Percentiles rank a stretch among this genome's conserved stretches.
Evolutionary conservation across 2,888 invertebrate genomes (phyloP).

Genomic region (Athalia rosae): DNA sequence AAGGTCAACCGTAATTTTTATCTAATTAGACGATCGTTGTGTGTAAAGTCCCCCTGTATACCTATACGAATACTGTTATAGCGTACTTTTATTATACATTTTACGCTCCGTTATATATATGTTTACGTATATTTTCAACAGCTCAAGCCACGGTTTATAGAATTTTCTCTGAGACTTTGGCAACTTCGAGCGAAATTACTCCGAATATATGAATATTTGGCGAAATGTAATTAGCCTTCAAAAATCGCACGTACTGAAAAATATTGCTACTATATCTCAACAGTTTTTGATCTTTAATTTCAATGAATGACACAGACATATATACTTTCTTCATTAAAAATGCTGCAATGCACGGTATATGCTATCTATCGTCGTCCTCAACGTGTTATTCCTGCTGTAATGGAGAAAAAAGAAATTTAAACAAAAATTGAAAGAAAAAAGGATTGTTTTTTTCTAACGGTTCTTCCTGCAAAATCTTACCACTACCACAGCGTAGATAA

Average conservation of each 20-base stretch:
- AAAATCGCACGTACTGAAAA: no score
- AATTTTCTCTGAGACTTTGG: not conserved
- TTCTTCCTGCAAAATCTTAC: slow-evolving; percentile 11
- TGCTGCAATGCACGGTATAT: no score
- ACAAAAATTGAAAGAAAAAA: not conserved
- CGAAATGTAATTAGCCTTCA: no score
- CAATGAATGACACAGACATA: no score
- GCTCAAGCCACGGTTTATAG: not conserved
- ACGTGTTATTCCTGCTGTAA: not conserved
- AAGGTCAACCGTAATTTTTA: slow-evolving; percentile 37
- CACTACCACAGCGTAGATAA: not conserved
- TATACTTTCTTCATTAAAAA: no score
- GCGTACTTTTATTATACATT: not conserved
- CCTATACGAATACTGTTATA: not conserved
- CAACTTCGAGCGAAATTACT: not conserved
- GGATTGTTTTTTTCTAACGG: slow-evolving; percentile 38
- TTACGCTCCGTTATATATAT: slow-evolving; percentile 17
- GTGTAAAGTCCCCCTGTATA: not conserved
- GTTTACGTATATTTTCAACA: not conserved
- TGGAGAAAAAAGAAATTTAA: not conserved
- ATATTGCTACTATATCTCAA: no score
- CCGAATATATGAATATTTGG: no score
- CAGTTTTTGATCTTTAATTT: no score
- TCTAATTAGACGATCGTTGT: slow-evolving; percentile 5
- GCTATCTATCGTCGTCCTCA: not conserved